Percentiles rank a stretch among this genome's conserved stretches.
These are phyloP conservation scores for Syngnathus rostellatus DNA, from an alignment of 2,797 vertebrate species.

Conservation along the genomic window DNA sequence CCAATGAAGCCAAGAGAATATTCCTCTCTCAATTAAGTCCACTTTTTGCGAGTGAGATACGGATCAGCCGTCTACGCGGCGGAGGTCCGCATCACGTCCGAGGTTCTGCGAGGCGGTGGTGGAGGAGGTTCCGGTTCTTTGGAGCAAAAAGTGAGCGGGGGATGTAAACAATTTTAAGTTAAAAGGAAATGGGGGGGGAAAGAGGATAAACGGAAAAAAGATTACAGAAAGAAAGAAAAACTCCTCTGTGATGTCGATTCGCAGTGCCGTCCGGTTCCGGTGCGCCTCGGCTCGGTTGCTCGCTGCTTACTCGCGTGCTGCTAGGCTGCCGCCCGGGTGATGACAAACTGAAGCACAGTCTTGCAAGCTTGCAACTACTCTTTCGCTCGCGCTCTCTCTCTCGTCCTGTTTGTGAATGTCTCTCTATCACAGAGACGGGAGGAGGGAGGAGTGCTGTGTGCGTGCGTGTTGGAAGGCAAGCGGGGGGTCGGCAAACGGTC, in stretches of 20 bases:
- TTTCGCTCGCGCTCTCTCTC: neutral
- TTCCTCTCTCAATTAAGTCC: conserved; percentile 3
- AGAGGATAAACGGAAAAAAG: neutral
- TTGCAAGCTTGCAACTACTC: neutral
- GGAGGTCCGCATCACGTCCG: neutral
- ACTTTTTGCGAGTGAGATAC: conserved; percentile 2
- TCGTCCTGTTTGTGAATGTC: neutral
- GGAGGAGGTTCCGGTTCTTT: too few relatives aligned
- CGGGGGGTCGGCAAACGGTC: neutral
- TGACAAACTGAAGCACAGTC: neutral
- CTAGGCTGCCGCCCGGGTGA: neutral
- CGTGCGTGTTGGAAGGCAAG: neutral
- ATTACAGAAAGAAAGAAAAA: neutral
- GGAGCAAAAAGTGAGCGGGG: neutral
- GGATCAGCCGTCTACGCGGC: neutral
- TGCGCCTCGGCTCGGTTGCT: neutral
- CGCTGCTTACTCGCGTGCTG: neutral
- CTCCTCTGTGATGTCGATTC: neutral
- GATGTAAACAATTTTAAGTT: neutral
- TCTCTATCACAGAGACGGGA: neutral
- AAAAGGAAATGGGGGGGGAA: neutral
- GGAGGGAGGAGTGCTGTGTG: neutral
- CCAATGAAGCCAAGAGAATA: neutral
- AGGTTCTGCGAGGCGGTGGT: neutral
- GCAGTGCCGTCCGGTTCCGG: neutral